These are phyloP conservation scores for Phaethon lepturus DNA, from an alignment of 2,113 vertebrate genomes.

Conservation along the genomic window DNA sequence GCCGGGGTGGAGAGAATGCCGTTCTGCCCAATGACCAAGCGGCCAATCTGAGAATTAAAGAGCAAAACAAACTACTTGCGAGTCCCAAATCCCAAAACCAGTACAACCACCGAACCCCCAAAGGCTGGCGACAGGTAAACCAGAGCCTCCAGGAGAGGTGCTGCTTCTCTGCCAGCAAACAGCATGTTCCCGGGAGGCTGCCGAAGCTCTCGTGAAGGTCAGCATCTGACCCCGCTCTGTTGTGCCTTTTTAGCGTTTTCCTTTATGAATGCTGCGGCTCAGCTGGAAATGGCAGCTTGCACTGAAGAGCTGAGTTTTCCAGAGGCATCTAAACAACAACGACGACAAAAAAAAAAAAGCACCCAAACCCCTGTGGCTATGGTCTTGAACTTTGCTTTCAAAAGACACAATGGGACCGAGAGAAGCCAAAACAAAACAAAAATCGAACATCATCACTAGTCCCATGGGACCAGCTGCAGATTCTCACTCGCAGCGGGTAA, in stretches of 20 bases:
- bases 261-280: neutral
- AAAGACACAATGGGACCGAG: neutral
- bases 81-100: neutral
- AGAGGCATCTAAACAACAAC: neutral
- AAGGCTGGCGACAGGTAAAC: fast-evolving
- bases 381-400: neutral
- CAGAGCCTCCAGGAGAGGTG: neutral
- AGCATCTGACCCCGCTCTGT: fast-evolving
- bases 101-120: neutral
- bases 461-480: neutral
- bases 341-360: neutral
- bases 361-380: neutral
- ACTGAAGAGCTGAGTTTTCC: neutral
- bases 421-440: neutral
- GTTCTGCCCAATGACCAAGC: conserved; percentile 93
- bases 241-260: neutral
- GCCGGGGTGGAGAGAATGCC: conserved; percentile 97
- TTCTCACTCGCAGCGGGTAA: neutral
- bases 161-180: neutral
- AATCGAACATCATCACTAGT: neutral
- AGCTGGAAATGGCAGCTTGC: neutral
- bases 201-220: neutral
- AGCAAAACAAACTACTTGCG: neutral
- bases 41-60: conserved; percentile 84
- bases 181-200: neutral